Conservation (phyloP, 2,888 invertebrate species). For the Tinea pellionella region DNA sequence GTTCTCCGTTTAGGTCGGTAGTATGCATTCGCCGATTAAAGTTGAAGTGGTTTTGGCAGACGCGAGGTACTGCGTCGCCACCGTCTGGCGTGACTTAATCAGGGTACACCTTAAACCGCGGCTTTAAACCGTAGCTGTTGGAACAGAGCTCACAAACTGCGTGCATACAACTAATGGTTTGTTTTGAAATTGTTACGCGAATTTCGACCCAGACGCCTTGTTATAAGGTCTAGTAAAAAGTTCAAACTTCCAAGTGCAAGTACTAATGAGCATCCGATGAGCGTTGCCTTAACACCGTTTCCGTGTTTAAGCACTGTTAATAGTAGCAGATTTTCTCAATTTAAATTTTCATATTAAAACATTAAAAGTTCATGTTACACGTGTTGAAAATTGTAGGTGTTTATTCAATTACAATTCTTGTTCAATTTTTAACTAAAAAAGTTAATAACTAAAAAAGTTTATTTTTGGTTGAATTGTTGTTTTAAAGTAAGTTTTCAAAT, state of each 20-base stretch:
- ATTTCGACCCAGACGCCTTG: neutral
- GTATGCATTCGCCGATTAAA: conserved; percentile 8
- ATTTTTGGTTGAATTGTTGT: too few species aligned
- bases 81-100: conserved; percentile 52
- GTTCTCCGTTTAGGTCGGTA: neutral
- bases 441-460: neutral
- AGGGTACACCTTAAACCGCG: conserved; percentile 36
- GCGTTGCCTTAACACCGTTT: conserved; percentile 22
- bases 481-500: neutral
- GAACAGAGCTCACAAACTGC: neutral
- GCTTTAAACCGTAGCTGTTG: neutral
- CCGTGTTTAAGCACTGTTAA: conserved; percentile 41
- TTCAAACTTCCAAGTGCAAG: conserved; percentile 17
- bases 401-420: neutral
- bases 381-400: conserved; percentile 1
- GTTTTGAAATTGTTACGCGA: neutral
- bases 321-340: conserved; percentile 21
- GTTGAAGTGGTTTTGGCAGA: conserved; percentile 58
- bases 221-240: neutral
- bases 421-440: neutral
- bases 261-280: conserved; percentile 55
- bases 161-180: neutral
- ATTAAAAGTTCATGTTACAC: conserved; percentile 7
- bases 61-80: conserved; percentile 21
- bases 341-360: conserved; percentile 22